These are phyloP conservation scores for Myotis yumanensis DNA, from an alignment of 2,113 vertebrate species.

Conservation along the genomic window DNA sequence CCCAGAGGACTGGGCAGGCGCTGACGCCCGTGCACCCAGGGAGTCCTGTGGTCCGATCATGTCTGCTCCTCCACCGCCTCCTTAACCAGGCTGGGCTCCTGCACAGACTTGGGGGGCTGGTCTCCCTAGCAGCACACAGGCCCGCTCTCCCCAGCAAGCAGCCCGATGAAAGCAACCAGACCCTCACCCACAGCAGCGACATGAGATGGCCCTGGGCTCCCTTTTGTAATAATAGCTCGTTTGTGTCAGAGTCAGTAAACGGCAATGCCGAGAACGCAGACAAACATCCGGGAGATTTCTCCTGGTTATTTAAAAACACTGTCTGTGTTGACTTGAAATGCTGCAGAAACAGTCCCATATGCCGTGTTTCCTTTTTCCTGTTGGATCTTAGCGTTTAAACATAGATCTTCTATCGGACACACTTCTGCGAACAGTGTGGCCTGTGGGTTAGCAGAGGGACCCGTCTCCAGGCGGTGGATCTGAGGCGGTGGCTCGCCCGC, in stretches of 20 bases:
- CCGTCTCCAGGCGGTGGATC: neutral
- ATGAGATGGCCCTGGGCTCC: neutral
- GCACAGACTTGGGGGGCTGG: neutral
- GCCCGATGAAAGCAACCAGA: neutral
- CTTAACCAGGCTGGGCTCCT: neutral
- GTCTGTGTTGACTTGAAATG: conserved; percentile 71
- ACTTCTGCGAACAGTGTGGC: conserved; percentile 71
- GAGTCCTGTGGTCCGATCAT: neutral
- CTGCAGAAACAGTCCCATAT: conserved; percentile 74
- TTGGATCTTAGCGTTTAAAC: conserved; percentile 68
- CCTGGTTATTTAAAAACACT: conserved; percentile 71
- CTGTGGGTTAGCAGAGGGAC: neutral
- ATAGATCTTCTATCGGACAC: conserved; percentile 64
- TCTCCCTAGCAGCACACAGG: accelerated
- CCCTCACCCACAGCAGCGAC: neutral
- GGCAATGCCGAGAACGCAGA: neutral
- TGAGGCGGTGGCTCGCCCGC: neutral
- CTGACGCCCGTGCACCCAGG: accelerated
- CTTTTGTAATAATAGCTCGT: neutral
- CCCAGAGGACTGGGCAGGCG: neutral
- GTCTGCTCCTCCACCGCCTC: neutral
- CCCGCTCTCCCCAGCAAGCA: neutral
- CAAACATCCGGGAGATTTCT: conserved; percentile 43
- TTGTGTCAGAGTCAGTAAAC: neutral
- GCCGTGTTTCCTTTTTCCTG: conserved; percentile 47